Percentiles rank a stretch among this genome's conserved stretches.
Evolutionary conservation across 2,888 invertebrate species (phyloP).

Genomic region (Colletes collaris): DNA sequence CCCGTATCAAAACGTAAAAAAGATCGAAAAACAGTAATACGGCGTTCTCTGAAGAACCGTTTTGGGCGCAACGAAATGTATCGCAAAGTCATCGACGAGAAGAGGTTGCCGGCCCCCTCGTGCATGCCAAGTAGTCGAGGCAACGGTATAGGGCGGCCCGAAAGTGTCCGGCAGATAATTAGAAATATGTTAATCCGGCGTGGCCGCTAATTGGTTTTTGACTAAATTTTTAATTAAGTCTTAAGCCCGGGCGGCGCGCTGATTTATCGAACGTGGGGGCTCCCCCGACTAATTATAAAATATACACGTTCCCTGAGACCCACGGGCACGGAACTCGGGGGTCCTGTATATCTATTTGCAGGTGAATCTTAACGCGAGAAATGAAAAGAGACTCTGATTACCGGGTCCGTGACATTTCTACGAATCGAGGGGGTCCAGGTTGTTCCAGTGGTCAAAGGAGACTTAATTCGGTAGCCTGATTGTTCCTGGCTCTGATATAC

Average conservation of each 20-base stretch:
- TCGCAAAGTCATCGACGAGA: conserved; percentile 69
- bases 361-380: too few relatives aligned
- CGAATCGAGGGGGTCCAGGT: neutral
- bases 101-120: conserved; percentile 20
- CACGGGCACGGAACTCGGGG: conserved; percentile 27
- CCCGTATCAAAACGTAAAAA: conserved; percentile 3
- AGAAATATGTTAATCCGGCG: conserved; percentile 81
- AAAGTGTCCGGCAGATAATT: conserved; percentile 76
- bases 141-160: conserved; percentile 59
- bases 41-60: too few relatives aligned
- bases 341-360: too few relatives aligned
- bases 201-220: conserved; percentile 80
- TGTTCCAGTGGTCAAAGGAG: too few relatives aligned
- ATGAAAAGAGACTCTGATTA: too few relatives aligned
- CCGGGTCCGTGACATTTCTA: neutral
- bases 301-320: conserved; percentile 58
- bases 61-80: conserved; percentile 46
- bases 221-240: conserved; percentile 79
- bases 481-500: conserved; percentile 49
- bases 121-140: conserved; percentile 59
- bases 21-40: neutral
- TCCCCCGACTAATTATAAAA: conserved; percentile 77
- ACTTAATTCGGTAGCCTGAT: conserved; percentile 56
- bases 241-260: conserved; percentile 76
- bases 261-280: conserved; percentile 73